phyloP scores from a whole-genome alignment of 2,797 vertebrate species.

The Borostomias antarcticus region DNA sequence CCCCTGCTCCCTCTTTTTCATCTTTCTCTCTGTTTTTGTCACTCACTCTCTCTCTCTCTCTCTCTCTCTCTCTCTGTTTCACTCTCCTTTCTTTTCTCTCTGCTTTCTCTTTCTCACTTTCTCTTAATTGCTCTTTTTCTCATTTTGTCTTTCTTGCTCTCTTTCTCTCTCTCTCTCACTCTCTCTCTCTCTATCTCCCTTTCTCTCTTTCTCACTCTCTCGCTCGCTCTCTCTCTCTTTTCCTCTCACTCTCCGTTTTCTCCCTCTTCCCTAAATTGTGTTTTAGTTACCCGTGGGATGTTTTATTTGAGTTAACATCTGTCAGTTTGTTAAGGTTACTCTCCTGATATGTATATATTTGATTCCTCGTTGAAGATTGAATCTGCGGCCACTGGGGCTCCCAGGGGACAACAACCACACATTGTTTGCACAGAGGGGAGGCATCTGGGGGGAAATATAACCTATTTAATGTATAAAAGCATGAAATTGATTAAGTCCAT shows the following conservation, averaged over 20 bases:
- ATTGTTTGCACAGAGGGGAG: slow-evolving; percentile 21
- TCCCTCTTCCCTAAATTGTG: neutral
- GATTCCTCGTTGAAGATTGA: slow-evolving; percentile 16
- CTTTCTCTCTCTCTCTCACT: neutral
- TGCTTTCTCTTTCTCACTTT: neutral
- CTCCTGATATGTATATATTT: slow-evolving; percentile 43
- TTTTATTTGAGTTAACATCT: slow-evolving; percentile 22
- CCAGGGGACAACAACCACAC: slow-evolving; percentile 21
- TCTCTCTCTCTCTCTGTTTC: slow-evolving; percentile 11
- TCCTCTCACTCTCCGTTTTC: neutral
- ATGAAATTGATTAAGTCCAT: slow-evolving; percentile 29
- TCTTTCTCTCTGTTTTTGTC: neutral
- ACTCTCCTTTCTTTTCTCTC: too few species aligned
- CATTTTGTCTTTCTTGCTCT: neutral
- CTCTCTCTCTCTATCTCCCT: neutral
- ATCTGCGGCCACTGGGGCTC: slow-evolving; percentile 20
- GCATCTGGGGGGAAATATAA: slow-evolving; percentile 16
- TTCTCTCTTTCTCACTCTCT: slow-evolving; percentile 8
- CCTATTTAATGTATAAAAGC: slow-evolving; percentile 23
- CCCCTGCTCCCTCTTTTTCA: too few species aligned
- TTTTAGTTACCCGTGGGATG: slow-evolving; percentile 9
- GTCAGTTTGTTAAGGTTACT: slow-evolving; percentile 39
- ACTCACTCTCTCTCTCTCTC: neutral
- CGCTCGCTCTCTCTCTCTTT: slow-evolving; percentile 17
- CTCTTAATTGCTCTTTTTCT: slow-evolving; percentile 19